Evolutionary conservation across 2,888 invertebrate species (phyloP).

Genomic region (Lasioglossum malachurum): DNA sequence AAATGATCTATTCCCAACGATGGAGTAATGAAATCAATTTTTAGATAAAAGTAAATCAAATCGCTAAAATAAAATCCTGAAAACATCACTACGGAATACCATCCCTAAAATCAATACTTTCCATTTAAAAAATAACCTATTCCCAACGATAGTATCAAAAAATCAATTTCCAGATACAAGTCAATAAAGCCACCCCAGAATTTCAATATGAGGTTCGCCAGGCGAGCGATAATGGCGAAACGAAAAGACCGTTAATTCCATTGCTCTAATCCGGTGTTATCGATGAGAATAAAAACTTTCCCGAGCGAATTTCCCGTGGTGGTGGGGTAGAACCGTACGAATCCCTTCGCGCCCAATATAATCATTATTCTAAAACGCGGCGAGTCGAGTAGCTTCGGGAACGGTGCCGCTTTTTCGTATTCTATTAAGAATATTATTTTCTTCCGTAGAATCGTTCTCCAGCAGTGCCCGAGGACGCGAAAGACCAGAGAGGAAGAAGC

Average conservation of each 20-base stretch:
- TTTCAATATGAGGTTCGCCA: conserved; percentile 24
- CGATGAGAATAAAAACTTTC: conserved; percentile 33
- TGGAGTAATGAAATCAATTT: not conserved
- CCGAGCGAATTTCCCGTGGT: conserved; percentile 24
- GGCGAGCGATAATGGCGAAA: conserved; percentile 20
- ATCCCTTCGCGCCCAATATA: not conserved
- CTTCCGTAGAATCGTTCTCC: conserved; percentile 58
- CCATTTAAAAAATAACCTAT: not conserved
- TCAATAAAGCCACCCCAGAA: conserved; percentile 8
- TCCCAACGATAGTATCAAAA: not conserved
- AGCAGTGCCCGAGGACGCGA: conserved; percentile 59
- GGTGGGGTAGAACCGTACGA: not conserved
- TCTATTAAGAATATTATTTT: conserved; percentile 67
- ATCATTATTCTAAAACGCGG: conserved; percentile 44
- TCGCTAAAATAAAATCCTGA: too few relatives aligned
- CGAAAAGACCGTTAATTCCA: conserved; percentile 44
- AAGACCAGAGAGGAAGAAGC: conserved; percentile 62
- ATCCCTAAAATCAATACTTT: not conserved
- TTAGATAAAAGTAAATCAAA: not conserved
- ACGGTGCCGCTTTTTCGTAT: conserved; percentile 47
- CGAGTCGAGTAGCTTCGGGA: conserved; percentile 16
- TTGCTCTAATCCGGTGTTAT: conserved; percentile 42
- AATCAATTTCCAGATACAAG: conserved; percentile 10
- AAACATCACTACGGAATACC: not conserved
- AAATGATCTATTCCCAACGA: not conserved